Evolutionary conservation across 2,888 invertebrate genomes (phyloP).

Genomic region (Resseliella maxima): DNA sequence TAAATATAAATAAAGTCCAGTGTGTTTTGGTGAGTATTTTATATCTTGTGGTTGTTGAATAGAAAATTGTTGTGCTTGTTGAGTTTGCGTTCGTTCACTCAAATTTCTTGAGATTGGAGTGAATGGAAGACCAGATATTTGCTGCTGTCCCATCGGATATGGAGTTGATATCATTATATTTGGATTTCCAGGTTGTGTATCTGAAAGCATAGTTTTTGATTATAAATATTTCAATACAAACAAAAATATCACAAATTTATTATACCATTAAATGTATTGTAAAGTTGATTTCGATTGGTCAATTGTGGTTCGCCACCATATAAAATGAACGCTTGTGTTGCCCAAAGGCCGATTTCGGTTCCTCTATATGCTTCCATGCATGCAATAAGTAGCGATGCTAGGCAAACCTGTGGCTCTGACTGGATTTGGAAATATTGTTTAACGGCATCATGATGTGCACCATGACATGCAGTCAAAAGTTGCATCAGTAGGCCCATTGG

Average conservation of each 20-base stretch:
- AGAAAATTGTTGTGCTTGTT: not conserved
- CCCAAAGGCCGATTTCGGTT: slow-evolving; percentile 83
- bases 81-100: not conserved
- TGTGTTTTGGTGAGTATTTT: slow-evolving; percentile 85
- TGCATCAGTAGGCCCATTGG: slow-evolving; percentile 90
- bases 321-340: slow-evolving; percentile 90
- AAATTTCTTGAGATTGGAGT: not conserved
- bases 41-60: slow-evolving; percentile 59
- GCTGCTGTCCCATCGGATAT: slow-evolving; percentile 32
- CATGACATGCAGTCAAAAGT: slow-evolving; percentile 82
- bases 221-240: not conserved
- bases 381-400: slow-evolving; percentile 86
- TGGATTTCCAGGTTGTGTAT: slow-evolving; percentile 1
- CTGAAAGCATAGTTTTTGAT: not conserved
- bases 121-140: not conserved
- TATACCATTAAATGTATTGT: slow-evolving; percentile 54
- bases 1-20: slow-evolving; percentile 91
- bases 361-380: slow-evolving; percentile 77
- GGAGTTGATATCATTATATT: slow-evolving; percentile 50
- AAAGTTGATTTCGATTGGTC: slow-evolving; percentile 58
- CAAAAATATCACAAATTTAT: not conserved
- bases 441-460: slow-evolving; percentile 86
- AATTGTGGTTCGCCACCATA: slow-evolving; percentile 83
- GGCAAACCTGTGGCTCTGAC: slow-evolving; percentile 88
- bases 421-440: slow-evolving; percentile 88